Base-by-base conservation (phyloP, 2,113 vertebrate genomes). In the Hydrochoerus hydrochaeris region DNA sequence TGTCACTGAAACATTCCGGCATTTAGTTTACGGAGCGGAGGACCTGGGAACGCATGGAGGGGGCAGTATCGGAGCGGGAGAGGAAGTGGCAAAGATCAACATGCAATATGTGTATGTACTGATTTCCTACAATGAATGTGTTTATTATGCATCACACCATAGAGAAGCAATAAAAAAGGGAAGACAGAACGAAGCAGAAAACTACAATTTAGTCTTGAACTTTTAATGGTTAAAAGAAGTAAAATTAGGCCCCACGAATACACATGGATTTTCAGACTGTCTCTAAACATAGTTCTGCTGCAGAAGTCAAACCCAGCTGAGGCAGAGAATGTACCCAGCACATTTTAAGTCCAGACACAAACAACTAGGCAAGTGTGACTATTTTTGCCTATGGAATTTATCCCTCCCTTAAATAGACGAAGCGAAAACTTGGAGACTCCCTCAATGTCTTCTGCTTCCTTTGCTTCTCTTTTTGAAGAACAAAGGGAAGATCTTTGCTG, bases 241-340 rank as follows among this genome's bases (percentile, higher is more conserved):
- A 63, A 57, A 91, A 0, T 13, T 32, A 26, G 1, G 1, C n/a
- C 4, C 62, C 20, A 20, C 41, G 6, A 84, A 35, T 11, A 3
- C 0, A 0, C 13, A 14, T 52, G 8, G 28, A 62, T 81, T 62
- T 38, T 69, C 32, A 8, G 32, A 16, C 9, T 1, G 1, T 35
- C 60, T 35, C 5, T 11, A 26, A 13, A n/a, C 19, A 67, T 1
- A 49, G 30, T 58, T 91, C 19, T 16, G 20, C 35, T n/a, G 10
- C 14, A 41, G 28, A 11, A 41, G 38, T n/a, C 35, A 60, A 14
- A 38, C 44, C 22, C 46, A 22, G 12, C 7, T 49, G 9, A 41
- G 10, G 62, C 32, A 11, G 2, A 0, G 4, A 35, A 30, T 9
- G 44, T 60, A 10, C 19, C 26, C 7, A 35, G 32, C 14, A 46